Percentiles rank a stretch among this genome's conserved stretches.
Evolutionary conservation across 2,888 invertebrate genomes (phyloP).

Genomic region (Polydrusus tereticollis): DNA sequence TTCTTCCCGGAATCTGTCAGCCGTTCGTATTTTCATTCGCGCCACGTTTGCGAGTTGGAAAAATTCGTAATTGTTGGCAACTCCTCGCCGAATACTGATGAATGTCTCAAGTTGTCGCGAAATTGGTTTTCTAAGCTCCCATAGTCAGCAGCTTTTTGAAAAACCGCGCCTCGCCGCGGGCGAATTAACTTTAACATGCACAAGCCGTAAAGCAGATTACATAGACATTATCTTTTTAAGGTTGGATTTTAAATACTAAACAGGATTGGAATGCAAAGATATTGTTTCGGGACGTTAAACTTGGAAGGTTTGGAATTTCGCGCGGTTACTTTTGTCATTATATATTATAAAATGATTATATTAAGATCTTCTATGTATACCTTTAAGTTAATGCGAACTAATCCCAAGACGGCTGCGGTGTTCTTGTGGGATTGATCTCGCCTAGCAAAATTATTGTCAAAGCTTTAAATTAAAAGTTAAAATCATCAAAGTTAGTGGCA

Average conservation of each 20-base stretch:
- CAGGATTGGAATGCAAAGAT: constrained; percentile 20
- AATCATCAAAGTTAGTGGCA: no score
- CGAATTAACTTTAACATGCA: constrained; percentile 19
- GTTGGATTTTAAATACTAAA: constrained; percentile 39
- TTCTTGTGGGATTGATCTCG: no score
- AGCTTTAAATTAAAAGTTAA: no score
- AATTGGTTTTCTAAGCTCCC: constrained; percentile 39
- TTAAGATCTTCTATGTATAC: no score
- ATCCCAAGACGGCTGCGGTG: no score
- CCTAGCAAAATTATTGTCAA: no score
- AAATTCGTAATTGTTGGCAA: constrained; percentile 48
- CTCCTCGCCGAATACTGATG: constrained; percentile 43
- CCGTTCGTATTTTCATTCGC: constrained; percentile 25
- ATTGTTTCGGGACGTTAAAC: constrained; percentile 31
- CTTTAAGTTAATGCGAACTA: no score
- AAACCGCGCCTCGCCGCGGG: constrained; percentile 13
- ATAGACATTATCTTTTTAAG: constrained; percentile 18
- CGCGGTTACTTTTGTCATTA: no score
- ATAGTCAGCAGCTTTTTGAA: constrained; percentile 22
- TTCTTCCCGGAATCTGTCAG: constrained; percentile 41
- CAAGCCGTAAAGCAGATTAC: constrained; percentile 17
- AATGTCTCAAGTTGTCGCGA: constrained; percentile 42
- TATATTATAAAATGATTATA: no score
- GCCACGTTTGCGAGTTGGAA: constrained; percentile 40
- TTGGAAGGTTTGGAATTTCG: not conserved